These are phyloP conservation scores for Ypsolopha scabrella DNA, from an alignment of 2,888 invertebrate species.

Conservation along the genomic window DNA sequence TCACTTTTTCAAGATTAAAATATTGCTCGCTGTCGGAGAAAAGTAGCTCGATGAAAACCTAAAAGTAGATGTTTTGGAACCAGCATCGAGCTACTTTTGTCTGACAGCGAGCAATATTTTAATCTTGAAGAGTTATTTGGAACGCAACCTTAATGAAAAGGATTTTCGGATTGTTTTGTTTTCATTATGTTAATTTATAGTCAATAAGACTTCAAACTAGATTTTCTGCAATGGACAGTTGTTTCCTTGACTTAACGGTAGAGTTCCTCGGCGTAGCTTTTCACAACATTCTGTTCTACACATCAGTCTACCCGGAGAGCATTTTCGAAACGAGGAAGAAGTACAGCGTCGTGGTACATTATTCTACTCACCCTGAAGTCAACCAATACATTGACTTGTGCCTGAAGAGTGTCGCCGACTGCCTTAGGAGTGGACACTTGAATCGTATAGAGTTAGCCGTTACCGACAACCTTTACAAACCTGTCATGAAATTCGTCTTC, in stretches of 20 bases:
- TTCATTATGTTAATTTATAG: too few relatives aligned
- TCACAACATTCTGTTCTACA: slow-evolving; percentile 71
- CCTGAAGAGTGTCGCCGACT: slow-evolving; percentile 58
- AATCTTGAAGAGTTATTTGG: too few relatives aligned
- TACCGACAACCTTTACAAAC: slow-evolving; percentile 30
- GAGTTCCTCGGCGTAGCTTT: slow-evolving; percentile 77
- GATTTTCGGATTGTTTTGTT: too few relatives aligned
- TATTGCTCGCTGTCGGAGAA: too few relatives aligned
- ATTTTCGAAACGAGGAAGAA: slow-evolving; percentile 74
- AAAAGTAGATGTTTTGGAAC: too few relatives aligned
- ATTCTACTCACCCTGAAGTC: slow-evolving; percentile 74
- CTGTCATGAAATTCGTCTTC: slow-evolving; percentile 42
- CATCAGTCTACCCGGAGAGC: slow-evolving; percentile 73
- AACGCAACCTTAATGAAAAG: too few relatives aligned
- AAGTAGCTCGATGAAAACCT: too few relatives aligned
- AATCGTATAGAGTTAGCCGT: slow-evolving; percentile 64
- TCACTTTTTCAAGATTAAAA: too few relatives aligned
- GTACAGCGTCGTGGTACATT: slow-evolving; percentile 72
- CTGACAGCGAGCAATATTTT: too few relatives aligned
- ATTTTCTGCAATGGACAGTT: slow-evolving; percentile 53
- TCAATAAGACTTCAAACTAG: not conserved
- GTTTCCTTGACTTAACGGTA: slow-evolving; percentile 66
- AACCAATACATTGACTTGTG: slow-evolving; percentile 72
- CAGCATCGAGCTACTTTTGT: too few relatives aligned
- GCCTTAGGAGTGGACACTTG: slow-evolving; percentile 59